Conservation (phyloP, 2,888 invertebrate species). For the Callyntrura guangdongensis region DNA sequence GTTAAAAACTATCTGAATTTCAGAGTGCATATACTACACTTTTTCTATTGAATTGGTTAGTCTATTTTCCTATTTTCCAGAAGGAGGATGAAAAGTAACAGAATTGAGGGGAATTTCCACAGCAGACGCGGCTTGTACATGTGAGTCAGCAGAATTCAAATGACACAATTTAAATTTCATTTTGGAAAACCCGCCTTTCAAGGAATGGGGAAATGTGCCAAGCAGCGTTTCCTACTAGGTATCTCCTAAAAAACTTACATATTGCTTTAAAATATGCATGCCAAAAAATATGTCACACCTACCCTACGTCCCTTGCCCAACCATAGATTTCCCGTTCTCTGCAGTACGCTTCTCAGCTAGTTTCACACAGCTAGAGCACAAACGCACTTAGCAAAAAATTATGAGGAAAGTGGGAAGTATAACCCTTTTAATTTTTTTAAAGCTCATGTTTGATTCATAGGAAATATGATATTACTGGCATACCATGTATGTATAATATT, state of each 20-base stretch:
- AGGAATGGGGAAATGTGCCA: background rate
- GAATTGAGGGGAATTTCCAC: background rate
- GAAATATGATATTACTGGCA: conserved; percentile 18
- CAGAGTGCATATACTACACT: background rate
- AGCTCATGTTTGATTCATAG: conserved; percentile 57
- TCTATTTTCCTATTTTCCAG: background rate
- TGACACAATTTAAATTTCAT: conserved; percentile 61
- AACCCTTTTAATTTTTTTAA: background rate
- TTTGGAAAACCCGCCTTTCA: background rate
- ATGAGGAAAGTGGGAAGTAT: conserved; percentile 24
- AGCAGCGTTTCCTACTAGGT: background rate
- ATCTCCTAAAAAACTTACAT: conserved; percentile 27
- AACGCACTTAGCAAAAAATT: conserved; percentile 6
- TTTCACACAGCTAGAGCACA: background rate
- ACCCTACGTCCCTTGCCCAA: background rate
- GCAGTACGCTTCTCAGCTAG: background rate
- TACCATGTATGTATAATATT: conserved; percentile 10
- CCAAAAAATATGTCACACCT: conserved; percentile 34
- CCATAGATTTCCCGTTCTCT: no score
- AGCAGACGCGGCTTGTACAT: conserved; percentile 4
- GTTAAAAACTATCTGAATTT: conserved; percentile 8
- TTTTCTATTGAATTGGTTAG: background rate
- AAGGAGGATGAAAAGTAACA: background rate
- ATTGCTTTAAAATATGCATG: conserved; percentile 40
- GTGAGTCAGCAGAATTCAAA: conserved; percentile 68